These are phyloP conservation scores for Oryzias dopingdopingensis DNA, from an alignment of 2,797 vertebrate species.

Conservation along the genomic window DNA sequence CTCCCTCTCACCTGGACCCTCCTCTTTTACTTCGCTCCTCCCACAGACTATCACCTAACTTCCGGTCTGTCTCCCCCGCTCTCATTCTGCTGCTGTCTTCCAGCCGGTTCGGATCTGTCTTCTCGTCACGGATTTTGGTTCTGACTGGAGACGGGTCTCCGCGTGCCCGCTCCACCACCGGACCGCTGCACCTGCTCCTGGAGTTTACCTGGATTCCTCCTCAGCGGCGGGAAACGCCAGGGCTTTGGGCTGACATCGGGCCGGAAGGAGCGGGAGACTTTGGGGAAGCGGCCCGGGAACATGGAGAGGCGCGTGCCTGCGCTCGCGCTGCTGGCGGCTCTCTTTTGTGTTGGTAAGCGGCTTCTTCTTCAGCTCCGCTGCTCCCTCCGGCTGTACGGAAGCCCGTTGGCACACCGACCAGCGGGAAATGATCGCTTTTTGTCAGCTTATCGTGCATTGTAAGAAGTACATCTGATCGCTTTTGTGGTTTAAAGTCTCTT, in stretches of 20 bases:
- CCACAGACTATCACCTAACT: conserved; percentile 62
- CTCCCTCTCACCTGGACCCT: conserved; percentile 47
- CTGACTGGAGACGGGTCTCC: neutral
- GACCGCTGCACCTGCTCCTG: conserved; percentile 11
- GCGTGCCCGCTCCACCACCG: neutral
- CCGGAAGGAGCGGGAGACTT: too few species aligned
- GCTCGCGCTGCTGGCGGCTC: too few species aligned
- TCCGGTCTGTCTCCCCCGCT: conserved; percentile 43
- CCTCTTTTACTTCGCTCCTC: conserved; percentile 44
- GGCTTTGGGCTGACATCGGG: neutral
- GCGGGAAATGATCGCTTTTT: fast-evolving
- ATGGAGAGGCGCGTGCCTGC: neutral
- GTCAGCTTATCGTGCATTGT: too few species aligned
- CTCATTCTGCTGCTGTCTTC: neutral
- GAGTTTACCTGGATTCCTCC: conserved; percentile 51
- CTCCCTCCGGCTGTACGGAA: too few species aligned
- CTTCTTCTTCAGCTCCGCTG: too few species aligned
- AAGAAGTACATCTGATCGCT: fast-evolving
- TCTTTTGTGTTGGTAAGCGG: too few species aligned
- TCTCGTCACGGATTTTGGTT: neutral
- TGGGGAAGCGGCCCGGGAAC: conserved; percentile 1
- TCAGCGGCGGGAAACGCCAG: conserved; percentile 45
- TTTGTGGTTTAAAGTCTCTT: fast-evolving
- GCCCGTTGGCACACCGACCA: too few species aligned
- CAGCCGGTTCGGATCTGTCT: too few species aligned